A percentile compares a stretch with the other conserved stretches of the same genome.
These are phyloP conservation scores for Andricus grossulariae DNA, from an alignment of 1,140 invertebrate species.

Conservation along the genomic window DNA sequence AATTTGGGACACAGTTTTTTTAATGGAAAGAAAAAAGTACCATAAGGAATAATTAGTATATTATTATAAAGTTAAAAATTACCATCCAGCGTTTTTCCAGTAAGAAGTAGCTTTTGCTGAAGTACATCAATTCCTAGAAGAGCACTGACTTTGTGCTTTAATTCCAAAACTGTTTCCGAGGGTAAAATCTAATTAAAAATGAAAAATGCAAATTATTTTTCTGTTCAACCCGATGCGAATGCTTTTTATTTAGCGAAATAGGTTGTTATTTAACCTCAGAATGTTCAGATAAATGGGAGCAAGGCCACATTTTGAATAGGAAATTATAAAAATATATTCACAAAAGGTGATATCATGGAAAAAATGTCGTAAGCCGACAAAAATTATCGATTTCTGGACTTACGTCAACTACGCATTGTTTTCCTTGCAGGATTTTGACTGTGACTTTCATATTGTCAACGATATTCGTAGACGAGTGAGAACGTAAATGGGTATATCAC, in stretches of 20 bases:
- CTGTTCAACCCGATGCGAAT: background rate
- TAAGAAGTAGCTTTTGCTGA: slow-evolving; percentile 68
- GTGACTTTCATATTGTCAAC: slow-evolving; percentile 35
- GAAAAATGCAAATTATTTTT: background rate
- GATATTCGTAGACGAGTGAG: background rate
- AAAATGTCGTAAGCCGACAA: background rate
- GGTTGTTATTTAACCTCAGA: background rate
- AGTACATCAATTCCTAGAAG: slow-evolving; percentile 67
- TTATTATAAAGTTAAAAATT: slow-evolving; percentile 42
- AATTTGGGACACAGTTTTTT: no score
- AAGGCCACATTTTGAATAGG: no score
- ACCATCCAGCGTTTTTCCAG: slow-evolving; percentile 70
- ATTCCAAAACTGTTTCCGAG: slow-evolving; percentile 66
- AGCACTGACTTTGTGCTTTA: slow-evolving; percentile 69
- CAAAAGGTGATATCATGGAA: no score
- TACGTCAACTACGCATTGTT: slow-evolving; percentile 40
- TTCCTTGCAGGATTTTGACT: slow-evolving; percentile 41
- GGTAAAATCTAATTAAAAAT: slow-evolving; percentile 62
- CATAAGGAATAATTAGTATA: background rate
- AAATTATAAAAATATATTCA: no score
- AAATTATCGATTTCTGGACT: slow-evolving; percentile 22
- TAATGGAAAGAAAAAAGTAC: background rate
- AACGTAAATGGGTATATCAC: background rate
- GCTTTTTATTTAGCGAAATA: background rate
- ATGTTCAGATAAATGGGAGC: no score